Percentiles rank a stretch among this genome's conserved stretches.
phyloP scores from a whole-genome alignment of 2,113 vertebrate genomes.

The Bujurquina vittata region DNA sequence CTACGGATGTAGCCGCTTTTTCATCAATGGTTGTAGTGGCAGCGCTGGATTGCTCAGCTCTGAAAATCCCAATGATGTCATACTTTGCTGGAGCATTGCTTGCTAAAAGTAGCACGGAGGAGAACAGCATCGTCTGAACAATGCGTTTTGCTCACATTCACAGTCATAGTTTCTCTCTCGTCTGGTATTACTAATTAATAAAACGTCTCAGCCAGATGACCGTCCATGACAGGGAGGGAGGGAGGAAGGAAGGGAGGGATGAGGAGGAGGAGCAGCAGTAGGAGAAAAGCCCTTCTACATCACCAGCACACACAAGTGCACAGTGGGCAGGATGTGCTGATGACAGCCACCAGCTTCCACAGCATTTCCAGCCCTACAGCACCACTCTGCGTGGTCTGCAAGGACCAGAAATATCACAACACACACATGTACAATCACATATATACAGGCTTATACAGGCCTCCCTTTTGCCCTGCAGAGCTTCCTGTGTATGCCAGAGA shows the following conservation, averaged over 20 bases:
- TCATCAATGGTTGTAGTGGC: constrained; percentile 77
- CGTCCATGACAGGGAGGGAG: constrained; percentile 23
- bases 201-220: constrained; percentile 35
- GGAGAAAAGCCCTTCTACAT: constrained; percentile 46
- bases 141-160: constrained; percentile 4
- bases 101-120: constrained; percentile 59
- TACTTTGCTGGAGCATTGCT: constrained; percentile 70
- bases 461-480: constrained; percentile 51
- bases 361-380: constrained; percentile 59
- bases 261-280: constrained; percentile 12
- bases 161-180: background rate
- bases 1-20: constrained; percentile 62
- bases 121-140: constrained; percentile 31
- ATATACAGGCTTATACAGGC: constrained; percentile 45
- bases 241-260: background rate
- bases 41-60: constrained; percentile 54
- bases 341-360: constrained; percentile 69
- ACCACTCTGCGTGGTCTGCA: constrained; percentile 55
- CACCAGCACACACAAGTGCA: constrained; percentile 38
- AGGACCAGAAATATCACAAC: constrained; percentile 62
- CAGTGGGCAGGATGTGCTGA: constrained; percentile 69
- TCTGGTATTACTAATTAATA: constrained; percentile 26
- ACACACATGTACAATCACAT: constrained; percentile 6
- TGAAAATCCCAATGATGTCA: constrained; percentile 79
- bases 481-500: constrained; percentile 75